Evolutionary conservation across 2,797 vertebrate genomes (phyloP), one percentile per base, ranked within the genome.

Genomic region (Psittacula derbiana): DNA sequence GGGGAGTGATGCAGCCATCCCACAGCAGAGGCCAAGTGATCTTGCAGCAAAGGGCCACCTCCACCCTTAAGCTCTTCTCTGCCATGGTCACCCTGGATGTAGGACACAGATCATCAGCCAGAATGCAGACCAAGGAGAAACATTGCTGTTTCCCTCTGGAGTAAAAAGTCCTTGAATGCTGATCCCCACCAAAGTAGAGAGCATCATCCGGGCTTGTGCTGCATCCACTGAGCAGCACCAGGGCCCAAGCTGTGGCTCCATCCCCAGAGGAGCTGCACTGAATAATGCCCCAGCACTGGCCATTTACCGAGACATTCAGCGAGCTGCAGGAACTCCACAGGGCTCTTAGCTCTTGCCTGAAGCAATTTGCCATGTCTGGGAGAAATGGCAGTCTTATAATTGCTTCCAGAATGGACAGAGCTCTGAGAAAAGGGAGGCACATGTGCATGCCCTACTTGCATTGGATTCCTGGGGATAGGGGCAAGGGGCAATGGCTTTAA

Each of bases 171-270:
- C 31, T 61, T 12, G 30, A 38, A 33, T 0, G 2, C 33, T 28
- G 80, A 57, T 46, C 71, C 70, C 64, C 53, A 67, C 47, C 31
- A 19, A 38, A 13, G 71, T 1, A 36, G 62, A 50, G 80, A 76
- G 65, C 47, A 46, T 28, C 18, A 0, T 18, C 43, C 41, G 9
- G 80, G 60, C 65, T 16, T 57, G 55, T 57, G 55, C 53, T 4
- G 17, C 21, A 3, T n/a, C 52, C 6, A 3, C 52, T 4, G 28
- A n/a, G 46, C 52, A 61, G 78, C 50, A 12, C 33, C 6, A 4
- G 12, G 1, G 40, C 53, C n/a, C 1, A 0, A 28, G 19, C 25
- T 5, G 10, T 3, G 0, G 49, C 69, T 57, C 44, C 3, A 0
- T 46, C 49, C 74, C 46, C 1, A 0, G 23, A 58, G 16, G 64